Evolutionary conservation across 2,113 vertebrate species (phyloP).

Genomic region (Chloropsis hardwickii): DNA sequence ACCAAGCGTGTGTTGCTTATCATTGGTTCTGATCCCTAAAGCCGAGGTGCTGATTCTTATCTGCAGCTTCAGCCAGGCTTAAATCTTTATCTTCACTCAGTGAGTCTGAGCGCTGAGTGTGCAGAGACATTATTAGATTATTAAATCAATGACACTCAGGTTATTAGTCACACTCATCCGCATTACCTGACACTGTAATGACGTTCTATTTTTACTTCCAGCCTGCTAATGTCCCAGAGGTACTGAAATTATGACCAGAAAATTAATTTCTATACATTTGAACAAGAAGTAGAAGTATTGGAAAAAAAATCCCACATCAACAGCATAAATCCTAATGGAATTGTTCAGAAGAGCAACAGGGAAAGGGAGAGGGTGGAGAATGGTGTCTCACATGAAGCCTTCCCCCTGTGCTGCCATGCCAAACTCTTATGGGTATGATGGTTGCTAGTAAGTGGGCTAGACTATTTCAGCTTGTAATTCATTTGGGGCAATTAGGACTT

Average conservation of each 20-base stretch:
- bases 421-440: background rate
- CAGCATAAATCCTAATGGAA: slow-evolving; percentile 37
- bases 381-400: background rate
- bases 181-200: slow-evolving; percentile 73
- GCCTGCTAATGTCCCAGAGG: slow-evolving; percentile 67
- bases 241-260: slow-evolving; percentile 72
- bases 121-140: slow-evolving; percentile 70
- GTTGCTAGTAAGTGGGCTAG: background rate
- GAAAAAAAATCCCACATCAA: slow-evolving; percentile 24
- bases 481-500: background rate
- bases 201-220: slow-evolving; percentile 74
- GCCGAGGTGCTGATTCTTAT: slow-evolving; percentile 56
- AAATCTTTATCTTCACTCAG: slow-evolving; percentile 51
- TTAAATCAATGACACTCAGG: slow-evolving; percentile 72
- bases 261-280: slow-evolving; percentile 74
- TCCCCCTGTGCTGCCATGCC: background rate
- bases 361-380: background rate
- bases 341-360: slow-evolving; percentile 19
- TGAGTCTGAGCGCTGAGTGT: slow-evolving; percentile 58
- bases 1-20: slow-evolving; percentile 18
- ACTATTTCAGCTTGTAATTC: background rate
- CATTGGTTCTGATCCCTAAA: slow-evolving; percentile 22
- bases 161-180: slow-evolving; percentile 73
- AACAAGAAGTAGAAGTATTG: slow-evolving; percentile 46
- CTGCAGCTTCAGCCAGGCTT: slow-evolving; percentile 31